These are phyloP conservation scores for Margarornis squamiger DNA, from an alignment of 2,797 vertebrate species.

Conservation along the genomic window DNA sequence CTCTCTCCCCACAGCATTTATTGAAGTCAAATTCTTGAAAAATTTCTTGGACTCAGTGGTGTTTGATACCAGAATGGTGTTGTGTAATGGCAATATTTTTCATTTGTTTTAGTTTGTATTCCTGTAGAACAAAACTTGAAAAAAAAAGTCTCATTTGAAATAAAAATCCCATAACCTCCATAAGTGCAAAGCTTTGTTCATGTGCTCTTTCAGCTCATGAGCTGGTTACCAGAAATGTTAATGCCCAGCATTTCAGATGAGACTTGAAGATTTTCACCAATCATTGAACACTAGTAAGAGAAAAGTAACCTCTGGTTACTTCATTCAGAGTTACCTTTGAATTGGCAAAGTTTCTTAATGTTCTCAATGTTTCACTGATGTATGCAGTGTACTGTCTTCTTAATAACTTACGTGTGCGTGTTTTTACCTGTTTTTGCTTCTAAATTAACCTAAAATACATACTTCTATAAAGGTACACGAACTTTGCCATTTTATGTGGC, in stretches of 20 bases:
- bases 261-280: background rate
- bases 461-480: background rate
- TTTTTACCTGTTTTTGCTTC: background rate
- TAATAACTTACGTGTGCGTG: fast-evolving
- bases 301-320: background rate
- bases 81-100: background rate
- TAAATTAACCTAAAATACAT: background rate
- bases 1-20: background rate
- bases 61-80: background rate
- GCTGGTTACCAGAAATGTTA: background rate
- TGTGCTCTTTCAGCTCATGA: background rate
- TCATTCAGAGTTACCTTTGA: background rate
- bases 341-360: background rate
- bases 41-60: background rate
- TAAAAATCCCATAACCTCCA: background rate
- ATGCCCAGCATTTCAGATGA: background rate
- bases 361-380: background rate
- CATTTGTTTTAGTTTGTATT: background rate
- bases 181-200: background rate
- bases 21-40: background rate
- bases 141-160: background rate
- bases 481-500: background rate
- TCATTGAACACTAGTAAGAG: background rate
- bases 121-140: background rate
- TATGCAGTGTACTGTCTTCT: background rate